Percentiles rank a stretch among this genome's conserved stretches.
These are phyloP conservation scores for Zhuqinia jingwanae DNA, from an alignment of 2,888 invertebrate species.

Conservation along the genomic window DNA sequence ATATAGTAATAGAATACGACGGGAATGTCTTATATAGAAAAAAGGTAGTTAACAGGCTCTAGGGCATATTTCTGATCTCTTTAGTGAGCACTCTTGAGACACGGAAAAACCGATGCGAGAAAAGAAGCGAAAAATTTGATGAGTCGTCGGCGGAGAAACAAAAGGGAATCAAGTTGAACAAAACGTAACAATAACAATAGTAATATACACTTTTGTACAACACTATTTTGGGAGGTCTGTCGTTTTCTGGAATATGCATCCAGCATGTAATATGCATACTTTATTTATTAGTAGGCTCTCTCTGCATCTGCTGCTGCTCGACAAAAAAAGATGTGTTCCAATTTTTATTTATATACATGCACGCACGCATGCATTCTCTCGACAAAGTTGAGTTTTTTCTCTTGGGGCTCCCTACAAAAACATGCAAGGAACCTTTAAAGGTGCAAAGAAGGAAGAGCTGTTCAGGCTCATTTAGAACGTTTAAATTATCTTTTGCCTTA, in stretches of 20 bases:
- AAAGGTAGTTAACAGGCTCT: constrained; percentile 53
- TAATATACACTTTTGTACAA: neutral
- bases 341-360: no score
- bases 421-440: constrained; percentile 28
- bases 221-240: constrained; percentile 11
- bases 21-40: neutral
- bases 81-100: constrained; percentile 30
- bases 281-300: no score
- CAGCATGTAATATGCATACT: no score
- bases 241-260: neutral
- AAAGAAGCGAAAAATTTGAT: constrained; percentile 58
- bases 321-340: constrained; percentile 10
- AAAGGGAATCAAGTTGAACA: constrained; percentile 6
- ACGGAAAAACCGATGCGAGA: constrained; percentile 44
- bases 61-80: constrained; percentile 51
- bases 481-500: constrained; percentile 58
- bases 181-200: neutral
- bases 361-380: neutral
- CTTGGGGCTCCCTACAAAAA: neutral
- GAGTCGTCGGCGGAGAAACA: constrained; percentile 47
- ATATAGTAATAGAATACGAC: neutral
- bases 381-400: neutral
- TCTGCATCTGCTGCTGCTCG: no score
- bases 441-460: constrained; percentile 67
- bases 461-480: constrained; percentile 60